Percentiles rank a stretch among this genome's conserved stretches.
These are phyloP conservation scores for Drosophila seguyi DNA, from an alignment of 1,140 invertebrate genomes.

Conservation along the genomic window DNA sequence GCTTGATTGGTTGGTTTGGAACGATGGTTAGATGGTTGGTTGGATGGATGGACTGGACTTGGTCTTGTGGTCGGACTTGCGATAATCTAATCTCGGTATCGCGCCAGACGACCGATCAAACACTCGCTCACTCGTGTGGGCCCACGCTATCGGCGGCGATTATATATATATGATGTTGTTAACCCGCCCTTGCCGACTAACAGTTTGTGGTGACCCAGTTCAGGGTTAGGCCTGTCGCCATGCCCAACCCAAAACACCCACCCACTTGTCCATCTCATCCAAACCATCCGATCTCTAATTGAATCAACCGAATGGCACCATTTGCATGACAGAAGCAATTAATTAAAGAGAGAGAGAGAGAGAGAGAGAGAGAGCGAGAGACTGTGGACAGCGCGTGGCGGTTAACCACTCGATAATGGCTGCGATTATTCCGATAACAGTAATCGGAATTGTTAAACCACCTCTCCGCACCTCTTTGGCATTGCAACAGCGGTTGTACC, in stretches of 20 bases:
- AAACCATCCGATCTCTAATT: slow-evolving; percentile 24
- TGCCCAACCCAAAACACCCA: background rate
- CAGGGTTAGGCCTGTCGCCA: background rate
- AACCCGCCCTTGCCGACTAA: slow-evolving; percentile 12
- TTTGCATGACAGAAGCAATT: slow-evolving; percentile 50
- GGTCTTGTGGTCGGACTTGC: slow-evolving; percentile 21
- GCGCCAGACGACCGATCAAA: slow-evolving; percentile 1
- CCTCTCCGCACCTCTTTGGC: slow-evolving; percentile 23
- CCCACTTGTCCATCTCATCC: background rate
- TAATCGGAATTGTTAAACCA: slow-evolving; percentile 3
- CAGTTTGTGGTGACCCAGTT: slow-evolving; percentile 11
- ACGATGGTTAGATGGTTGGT: slow-evolving; percentile 25
- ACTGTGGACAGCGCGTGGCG: slow-evolving; percentile 1
- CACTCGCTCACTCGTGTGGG: background rate
- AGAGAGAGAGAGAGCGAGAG: slow-evolving; percentile 29
- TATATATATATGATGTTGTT: slow-evolving; percentile 24
- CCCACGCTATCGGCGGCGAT: slow-evolving; percentile 9
- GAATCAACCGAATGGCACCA: slow-evolving; percentile 19
- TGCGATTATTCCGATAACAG: slow-evolving; percentile 25
- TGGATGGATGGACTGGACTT: slow-evolving; percentile 40
- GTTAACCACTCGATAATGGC: slow-evolving; percentile 33
- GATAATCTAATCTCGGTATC: slow-evolving; percentile 38
- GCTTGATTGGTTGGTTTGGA: slow-evolving; percentile 2
- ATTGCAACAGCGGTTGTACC: slow-evolving; percentile 2
- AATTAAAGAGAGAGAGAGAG: slow-evolving; percentile 45